Percentiles rank a stretch among this genome's conserved stretches.
phyloP scores from a whole-genome alignment of 2,888 invertebrate genomes.

The Tetrapedia diversipes region DNA sequence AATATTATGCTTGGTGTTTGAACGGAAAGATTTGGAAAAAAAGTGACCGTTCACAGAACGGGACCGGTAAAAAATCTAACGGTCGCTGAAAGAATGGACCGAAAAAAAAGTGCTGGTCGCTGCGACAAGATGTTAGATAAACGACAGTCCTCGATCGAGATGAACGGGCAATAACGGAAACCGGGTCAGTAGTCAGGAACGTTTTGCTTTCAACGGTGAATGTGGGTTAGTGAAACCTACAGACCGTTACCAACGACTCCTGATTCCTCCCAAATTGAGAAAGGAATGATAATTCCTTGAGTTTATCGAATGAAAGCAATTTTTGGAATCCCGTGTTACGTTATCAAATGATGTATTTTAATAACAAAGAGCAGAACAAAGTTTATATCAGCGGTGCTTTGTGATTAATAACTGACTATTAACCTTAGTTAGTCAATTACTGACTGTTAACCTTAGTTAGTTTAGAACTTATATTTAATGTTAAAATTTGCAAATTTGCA shows the following conservation, averaged over 20 bases:
- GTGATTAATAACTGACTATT: no score
- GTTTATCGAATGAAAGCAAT: not conserved
- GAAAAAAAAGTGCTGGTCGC: not conserved
- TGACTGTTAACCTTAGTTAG: no score
- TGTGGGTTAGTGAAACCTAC: conserved; percentile 83
- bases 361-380: not conserved
- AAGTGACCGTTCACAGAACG: not conserved
- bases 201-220: conserved; percentile 82
- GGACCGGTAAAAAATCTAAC: conserved; percentile 31
- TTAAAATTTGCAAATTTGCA: no score
- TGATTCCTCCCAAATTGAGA: conserved; percentile 72
- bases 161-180: conserved; percentile 70
- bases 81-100: not conserved
- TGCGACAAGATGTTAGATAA: conserved; percentile 45
- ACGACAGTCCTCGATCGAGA: conserved; percentile 51
- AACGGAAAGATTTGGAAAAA: not conserved
- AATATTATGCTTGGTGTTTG: not conserved
- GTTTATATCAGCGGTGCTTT: no score
- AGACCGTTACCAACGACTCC: conserved; percentile 76
- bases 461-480: no score
- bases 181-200: conserved; percentile 79
- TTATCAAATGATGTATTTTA: not conserved
- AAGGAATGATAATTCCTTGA: conserved; percentile 53
- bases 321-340: not conserved
- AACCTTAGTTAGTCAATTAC: no score